Conservation (phyloP, 1,140 invertebrate genomes). For the Drosophila burlai region DNA sequence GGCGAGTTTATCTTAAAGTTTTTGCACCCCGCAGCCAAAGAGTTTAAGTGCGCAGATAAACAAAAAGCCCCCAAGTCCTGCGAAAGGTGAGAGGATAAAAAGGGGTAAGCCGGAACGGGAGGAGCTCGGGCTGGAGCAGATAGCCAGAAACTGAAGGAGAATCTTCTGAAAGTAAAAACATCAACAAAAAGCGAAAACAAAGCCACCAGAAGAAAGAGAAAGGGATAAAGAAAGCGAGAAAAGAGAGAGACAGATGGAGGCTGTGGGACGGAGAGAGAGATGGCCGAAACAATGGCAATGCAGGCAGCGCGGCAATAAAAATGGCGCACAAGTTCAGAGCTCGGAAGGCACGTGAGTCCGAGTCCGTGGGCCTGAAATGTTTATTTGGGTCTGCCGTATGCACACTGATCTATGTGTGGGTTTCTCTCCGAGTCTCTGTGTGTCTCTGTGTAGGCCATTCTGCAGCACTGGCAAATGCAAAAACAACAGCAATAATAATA, state of each 20-base stretch:
- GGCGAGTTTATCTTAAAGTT: slow-evolving; percentile 76
- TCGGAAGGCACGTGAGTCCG: slow-evolving; percentile 73
- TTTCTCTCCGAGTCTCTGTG: slow-evolving; percentile 33
- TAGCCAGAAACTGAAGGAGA: slow-evolving; percentile 43
- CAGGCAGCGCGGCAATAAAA: slow-evolving; percentile 75
- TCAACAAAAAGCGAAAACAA: slow-evolving; percentile 69
- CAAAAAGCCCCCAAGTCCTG: slow-evolving; percentile 60
- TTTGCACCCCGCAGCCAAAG: slow-evolving; percentile 50
- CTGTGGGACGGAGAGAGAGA: slow-evolving; percentile 18
- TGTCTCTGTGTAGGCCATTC: slow-evolving; percentile 66
- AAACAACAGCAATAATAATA: slow-evolving; percentile 51
- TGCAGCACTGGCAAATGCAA: slow-evolving; percentile 58
- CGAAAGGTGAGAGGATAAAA: slow-evolving; percentile 4
- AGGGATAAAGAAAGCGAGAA: not conserved
- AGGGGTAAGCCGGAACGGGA: slow-evolving; percentile 40
- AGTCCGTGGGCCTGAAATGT: slow-evolving; percentile 70
- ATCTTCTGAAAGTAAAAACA: slow-evolving; percentile 76
- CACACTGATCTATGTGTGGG: slow-evolving; percentile 34
- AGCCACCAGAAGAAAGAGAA: slow-evolving; percentile 9
- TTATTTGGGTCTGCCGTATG: slow-evolving; percentile 71
- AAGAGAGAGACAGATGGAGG: not conserved
- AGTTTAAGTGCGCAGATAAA: slow-evolving; percentile 75
- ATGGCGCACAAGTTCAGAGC: slow-evolving; percentile 81
- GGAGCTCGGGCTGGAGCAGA: not conserved
- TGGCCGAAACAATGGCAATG: slow-evolving; percentile 66